A percentile compares a stretch with the other conserved stretches of the same genome.
Evolutionary conservation across 2,113 vertebrate genomes (phyloP).

Genomic region (cattle (Bos taurus)): DNA sequence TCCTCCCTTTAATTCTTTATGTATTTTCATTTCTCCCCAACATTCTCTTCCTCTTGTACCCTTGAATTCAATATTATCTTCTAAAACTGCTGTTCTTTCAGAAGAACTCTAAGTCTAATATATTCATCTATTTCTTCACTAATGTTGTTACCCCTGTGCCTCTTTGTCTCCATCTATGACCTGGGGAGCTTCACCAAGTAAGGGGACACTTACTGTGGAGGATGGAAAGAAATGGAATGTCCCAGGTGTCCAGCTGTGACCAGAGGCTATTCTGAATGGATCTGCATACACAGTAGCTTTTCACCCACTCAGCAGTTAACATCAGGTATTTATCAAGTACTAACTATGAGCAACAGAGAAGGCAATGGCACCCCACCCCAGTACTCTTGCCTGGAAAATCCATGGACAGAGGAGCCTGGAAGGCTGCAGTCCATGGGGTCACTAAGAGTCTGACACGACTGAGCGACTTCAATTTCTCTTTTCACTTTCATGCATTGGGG

Average conservation of each 20-base stretch:
- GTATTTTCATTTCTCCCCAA: not conserved
- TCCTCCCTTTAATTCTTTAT: not conserved
- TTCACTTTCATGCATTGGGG: too few species aligned
- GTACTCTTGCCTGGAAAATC: too few species aligned
- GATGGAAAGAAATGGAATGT: not conserved
- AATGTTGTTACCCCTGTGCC: not conserved
- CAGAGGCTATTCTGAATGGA: not conserved
- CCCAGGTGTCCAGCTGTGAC: not conserved
- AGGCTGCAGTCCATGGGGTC: too few species aligned
- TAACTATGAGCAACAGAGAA: not conserved
- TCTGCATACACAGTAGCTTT: not conserved
- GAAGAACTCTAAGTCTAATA: not conserved
- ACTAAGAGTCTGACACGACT: too few species aligned
- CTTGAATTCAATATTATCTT: not conserved
- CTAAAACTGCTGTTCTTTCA: not conserved
- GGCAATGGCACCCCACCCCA: too few species aligned
- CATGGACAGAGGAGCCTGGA: too few species aligned
- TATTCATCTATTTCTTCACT: not conserved
- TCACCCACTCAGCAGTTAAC: not conserved
- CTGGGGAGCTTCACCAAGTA: not conserved
- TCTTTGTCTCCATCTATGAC: not conserved
- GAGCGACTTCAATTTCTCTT: too few species aligned
- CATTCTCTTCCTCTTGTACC: not conserved
- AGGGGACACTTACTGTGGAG: not conserved
- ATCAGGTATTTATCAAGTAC: not conserved